Evolutionary conservation across 2,113 vertebrate genomes (phyloP), one percentile per base, ranked within the genome.

Genomic region (Columba livia): DNA sequence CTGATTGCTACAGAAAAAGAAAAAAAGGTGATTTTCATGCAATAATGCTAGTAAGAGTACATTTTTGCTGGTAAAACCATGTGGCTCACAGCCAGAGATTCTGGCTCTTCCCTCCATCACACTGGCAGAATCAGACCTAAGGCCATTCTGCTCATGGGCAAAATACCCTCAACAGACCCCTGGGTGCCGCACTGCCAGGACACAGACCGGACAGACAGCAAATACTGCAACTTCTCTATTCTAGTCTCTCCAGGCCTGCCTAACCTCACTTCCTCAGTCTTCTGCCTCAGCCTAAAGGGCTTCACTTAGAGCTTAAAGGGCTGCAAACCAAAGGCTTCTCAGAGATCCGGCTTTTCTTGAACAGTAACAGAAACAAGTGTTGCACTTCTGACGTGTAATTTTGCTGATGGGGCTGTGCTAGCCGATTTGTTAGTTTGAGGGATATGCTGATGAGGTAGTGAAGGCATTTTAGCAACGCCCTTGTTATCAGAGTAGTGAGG

Each of bases 121-220:
- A 48, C 70, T 67, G 3, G 0, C 3, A 21, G 56, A 71, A 23
- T n/a, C 73, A n/a, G 40, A 32, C 15, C 10, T 53, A 28, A 71
- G 42, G 31, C 8, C 6, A 7, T 57, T 16, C 72, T 42, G 32
- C 24, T 8, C 25, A 6, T 6, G 25, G 23, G 40, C 47, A 32
- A 62, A 64, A 48, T 4, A 42, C 28, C 34, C 78, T 72, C 34
- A 21, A 28, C 26, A 56, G 11, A 25, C 14, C 5, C 25, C 6
- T 3, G 0, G 1, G 4, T 2, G 10, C 25, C 66, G 56, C 2
- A 2, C 64, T 40, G 40, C 32, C 36, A 34, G 56, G 31, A 38
- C 29, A 29, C 36, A 42, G 48, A n/a, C 42, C 50, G 53, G 10
- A 48, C 75, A 36, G 60, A 51, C 32, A 42, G 50, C 61, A 67